Evolutionary conservation across 2,888 invertebrate species (phyloP), one percentile per base, ranked within the genome.

Genomic region (Trichogramma dendrolimi): DNA sequence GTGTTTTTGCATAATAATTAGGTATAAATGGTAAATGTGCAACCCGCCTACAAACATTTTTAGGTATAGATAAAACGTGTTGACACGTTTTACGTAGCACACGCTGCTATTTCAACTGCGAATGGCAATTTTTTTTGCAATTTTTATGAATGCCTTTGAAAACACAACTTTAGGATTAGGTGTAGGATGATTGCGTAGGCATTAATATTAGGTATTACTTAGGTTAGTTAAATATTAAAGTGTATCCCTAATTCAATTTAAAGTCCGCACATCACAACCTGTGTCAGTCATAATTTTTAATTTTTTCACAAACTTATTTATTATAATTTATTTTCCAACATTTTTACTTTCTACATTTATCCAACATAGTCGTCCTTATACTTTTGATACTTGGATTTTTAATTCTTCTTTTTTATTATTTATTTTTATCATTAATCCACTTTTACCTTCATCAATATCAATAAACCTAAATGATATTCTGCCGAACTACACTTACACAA

Each of bases 121-220:
- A 27, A 27, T 27, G 27, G 27, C 27, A 27, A 27, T 27, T 27
- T 27, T 27, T 27, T 27, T 27, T 27, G 27, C 27, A 27, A 27
- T 27, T 27, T 27, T 27, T 27, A 27, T 27, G 27, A 27, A 27
- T 27, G 27, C 27, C 27, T 27, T 27, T 27, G 27, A 27, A 27
- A 27, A 27, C 27, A 27, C 27, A 27, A 27, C 27, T 27, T 27
- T 27, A 27, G 27, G 27, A 27, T 27, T 72, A 74, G 74, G 73
- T 57, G 62, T 76, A 77, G 75, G 73, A 70, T 77, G 73, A 75
- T 75, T 72, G 71, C 71, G 72, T 77, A 76, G 75, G 76, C 73
- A 67, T 68, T 74, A 72, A 74, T 72, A 72, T 71, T 73, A 73
- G 74, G 72, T 27, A 27, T 27, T 27, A 59, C 14, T 55, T 65